Evolutionary conservation across 2,113 vertebrate genomes (phyloP), one percentile per base, ranked within the genome.

Genomic region (Sprattus sprattus): DNA sequence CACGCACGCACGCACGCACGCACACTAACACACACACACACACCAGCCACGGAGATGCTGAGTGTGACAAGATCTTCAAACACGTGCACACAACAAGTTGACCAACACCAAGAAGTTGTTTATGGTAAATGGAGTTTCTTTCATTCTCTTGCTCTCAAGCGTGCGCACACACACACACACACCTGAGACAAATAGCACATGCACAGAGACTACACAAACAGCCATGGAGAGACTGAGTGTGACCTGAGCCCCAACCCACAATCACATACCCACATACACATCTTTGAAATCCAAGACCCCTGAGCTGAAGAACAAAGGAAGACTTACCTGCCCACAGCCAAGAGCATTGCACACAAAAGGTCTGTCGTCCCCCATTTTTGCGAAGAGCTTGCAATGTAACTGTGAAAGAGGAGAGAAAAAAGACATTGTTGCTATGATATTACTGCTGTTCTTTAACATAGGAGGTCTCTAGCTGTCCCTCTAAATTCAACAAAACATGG

Each of bases 291-390:
- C 45, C n/a, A 85, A 86, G 89, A 88, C 25, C 86, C 80, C 64
- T 25, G 45, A 81, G 25, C 28, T 39, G 0, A 16, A 64, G 85
- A 82, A 16, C 50, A 67, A 88, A 82, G 83, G 81, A 85, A 87
- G 91, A 92, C 96, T 95, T 96, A 99, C 98, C 98, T 99, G 98
- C 93, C 98, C 98, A 87, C 98, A 99, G 95, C 98, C 98, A 0
- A 95, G 96, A 92, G 98, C 97, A 81, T 87, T 94, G 96, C 98
- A 99, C 96, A 98, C 97, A 94, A 99, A 99, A 91, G 98, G 98
- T 92, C 97, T 93, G 94, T 99, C 98, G 92, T 99, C 98, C 92
- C 98, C 98, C 98, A 99, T 99, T 91, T 94, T 96, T 93, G 93
- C 92, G 93, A 96, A 95, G 89, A 94, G 91, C 93, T 91, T 96